Conservation (phyloP, 1,140 invertebrate genomes). For the Brachionus angularis region DNA sequence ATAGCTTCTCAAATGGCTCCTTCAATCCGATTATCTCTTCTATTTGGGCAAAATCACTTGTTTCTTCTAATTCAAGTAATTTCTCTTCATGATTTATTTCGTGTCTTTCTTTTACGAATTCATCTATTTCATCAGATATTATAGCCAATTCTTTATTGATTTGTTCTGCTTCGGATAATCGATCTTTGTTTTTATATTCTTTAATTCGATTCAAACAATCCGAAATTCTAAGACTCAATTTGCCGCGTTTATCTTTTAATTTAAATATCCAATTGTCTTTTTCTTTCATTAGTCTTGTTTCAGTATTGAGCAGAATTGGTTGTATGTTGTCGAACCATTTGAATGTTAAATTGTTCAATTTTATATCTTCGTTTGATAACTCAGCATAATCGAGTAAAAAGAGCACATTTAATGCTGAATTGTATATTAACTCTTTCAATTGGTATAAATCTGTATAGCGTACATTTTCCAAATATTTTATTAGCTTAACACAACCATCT, state of each 20-base stretch:
- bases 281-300: conserved; percentile 3
- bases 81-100: conserved; percentile 64
- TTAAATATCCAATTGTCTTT: conserved; percentile 27
- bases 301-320: conserved; percentile 63
- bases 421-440: conserved; percentile 68
- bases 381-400: conserved; percentile 72
- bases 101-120: conserved; percentile 64
- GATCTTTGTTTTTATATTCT: conserved; percentile 53
- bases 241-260: conserved; percentile 5
- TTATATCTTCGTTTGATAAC: conserved; percentile 69
- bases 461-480: conserved; percentile 69
- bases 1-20: conserved; percentile 82
- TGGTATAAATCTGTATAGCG: conserved; percentile 59
- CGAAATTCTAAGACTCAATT: conserved; percentile 15
- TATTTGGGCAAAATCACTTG: conserved; percentile 76
- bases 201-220: conserved; percentile 46
- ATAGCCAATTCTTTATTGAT: conserved; percentile 52
- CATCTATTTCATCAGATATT: conserved; percentile 51
- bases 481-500: conserved; percentile 76
- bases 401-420: conserved; percentile 67
- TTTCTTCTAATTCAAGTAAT: conserved; percentile 65
- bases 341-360: conserved; percentile 75
- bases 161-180: conserved; percentile 55
- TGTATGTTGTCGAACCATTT: conserved; percentile 85
- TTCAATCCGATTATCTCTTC: conserved; percentile 71